Conservation (phyloP, 2,113 vertebrate species). For the Epinephelus fuscoguttatus region DNA sequence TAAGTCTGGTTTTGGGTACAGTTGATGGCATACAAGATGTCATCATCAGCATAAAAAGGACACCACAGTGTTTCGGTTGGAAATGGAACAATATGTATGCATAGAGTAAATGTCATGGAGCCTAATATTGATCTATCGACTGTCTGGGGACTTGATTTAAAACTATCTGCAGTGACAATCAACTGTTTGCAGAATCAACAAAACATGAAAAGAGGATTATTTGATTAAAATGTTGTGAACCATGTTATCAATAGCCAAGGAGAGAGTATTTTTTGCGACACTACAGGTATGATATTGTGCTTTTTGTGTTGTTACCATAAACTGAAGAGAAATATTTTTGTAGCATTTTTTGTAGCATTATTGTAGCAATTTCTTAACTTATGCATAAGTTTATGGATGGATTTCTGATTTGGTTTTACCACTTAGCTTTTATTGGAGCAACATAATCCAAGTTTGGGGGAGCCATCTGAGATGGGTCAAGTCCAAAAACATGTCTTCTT, state of each 20-base stretch:
- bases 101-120: constrained; percentile 1
- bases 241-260: not conserved
- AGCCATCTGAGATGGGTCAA: constrained; percentile 9
- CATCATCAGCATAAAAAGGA: not conserved
- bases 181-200: not conserved
- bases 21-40: not conserved
- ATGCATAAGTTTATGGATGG: not conserved
- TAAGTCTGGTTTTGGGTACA: not conserved
- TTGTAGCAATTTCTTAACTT: not conserved
- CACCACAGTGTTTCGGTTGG: not conserved
- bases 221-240: not conserved
- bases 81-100: not conserved
- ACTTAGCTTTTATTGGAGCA: constrained; percentile 1
- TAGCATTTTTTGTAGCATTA: not conserved
- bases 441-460: constrained; percentile 13
- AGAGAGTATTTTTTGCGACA: not conserved
- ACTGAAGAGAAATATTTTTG: not conserved
- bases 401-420: not conserved
- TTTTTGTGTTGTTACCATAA: not conserved
- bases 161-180: not conserved
- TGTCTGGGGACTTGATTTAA: not conserved
- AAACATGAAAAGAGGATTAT: not conserved
- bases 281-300: not conserved
- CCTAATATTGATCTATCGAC: not conserved
- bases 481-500: constrained; percentile 13